phyloP scores from a whole-genome alignment of 2,113 vertebrate genomes.

The Peromyscus maniculatus region DNA sequence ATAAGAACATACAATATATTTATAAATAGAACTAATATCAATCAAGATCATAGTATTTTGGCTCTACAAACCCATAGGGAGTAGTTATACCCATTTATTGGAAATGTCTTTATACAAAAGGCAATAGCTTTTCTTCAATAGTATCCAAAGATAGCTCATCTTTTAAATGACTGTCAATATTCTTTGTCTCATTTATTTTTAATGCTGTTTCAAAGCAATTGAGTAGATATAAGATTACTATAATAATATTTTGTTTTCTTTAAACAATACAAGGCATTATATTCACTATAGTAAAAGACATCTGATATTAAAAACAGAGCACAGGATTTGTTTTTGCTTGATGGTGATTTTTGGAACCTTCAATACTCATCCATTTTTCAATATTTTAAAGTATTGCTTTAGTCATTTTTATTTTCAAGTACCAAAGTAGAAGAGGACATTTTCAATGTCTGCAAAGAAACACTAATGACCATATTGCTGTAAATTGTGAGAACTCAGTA shows the following conservation, averaged over 20 bases:
- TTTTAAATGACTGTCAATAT: slow-evolving; percentile 59
- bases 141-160: neutral
- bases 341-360: neutral
- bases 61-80: slow-evolving; percentile 45
- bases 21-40: slow-evolving; percentile 62
- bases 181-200: slow-evolving; percentile 32
- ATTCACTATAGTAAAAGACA: neutral
- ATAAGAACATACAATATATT: slow-evolving; percentile 19
- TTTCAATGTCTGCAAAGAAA: neutral
- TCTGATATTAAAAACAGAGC: neutral
- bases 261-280: slow-evolving; percentile 15
- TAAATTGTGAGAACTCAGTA: neutral
- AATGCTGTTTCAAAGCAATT: slow-evolving; percentile 14
- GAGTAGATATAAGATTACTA: slow-evolving; percentile 22
- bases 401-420: neutral
- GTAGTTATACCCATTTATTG: slow-evolving; percentile 9
- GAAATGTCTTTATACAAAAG: slow-evolving; percentile 5
- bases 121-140: neutral
- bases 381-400: neutral
- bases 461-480: neutral
- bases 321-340: neutral
- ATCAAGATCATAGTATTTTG: slow-evolving; percentile 7
- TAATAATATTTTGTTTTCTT: slow-evolving; percentile 47
- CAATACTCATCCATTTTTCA: neutral
- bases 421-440: neutral